Conservation (phyloP, 1,140 invertebrate genomes). For the Drosophila ficusphila region DNA sequence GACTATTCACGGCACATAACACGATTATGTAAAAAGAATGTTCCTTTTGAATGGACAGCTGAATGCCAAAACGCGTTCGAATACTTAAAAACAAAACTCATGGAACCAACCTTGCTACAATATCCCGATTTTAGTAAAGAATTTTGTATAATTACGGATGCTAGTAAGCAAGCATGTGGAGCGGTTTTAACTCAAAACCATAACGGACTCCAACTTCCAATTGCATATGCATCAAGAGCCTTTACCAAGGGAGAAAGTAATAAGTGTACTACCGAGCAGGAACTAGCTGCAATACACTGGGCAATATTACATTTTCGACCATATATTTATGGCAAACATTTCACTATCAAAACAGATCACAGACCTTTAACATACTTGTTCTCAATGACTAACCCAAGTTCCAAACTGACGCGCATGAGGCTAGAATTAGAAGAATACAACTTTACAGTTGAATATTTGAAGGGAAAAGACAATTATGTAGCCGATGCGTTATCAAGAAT, state of each 20-base stretch:
- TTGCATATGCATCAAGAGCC: slow-evolving; percentile 52
- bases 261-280: neutral
- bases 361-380: slow-evolving; percentile 3
- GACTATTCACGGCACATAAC: slow-evolving; percentile 30
- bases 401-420: slow-evolving; percentile 60
- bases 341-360: slow-evolving; percentile 27
- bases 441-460: slow-evolving; percentile 50
- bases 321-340: slow-evolving; percentile 77
- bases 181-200: slow-evolving; percentile 45
- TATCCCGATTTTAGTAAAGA: slow-evolving; percentile 78
- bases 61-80: slow-evolving; percentile 59
- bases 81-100: slow-evolving; percentile 51
- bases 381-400: slow-evolving; percentile 29
- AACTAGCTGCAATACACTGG: slow-evolving; percentile 51
- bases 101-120: slow-evolving; percentile 59
- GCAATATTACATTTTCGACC: slow-evolving; percentile 47
- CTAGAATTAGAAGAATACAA: slow-evolving; percentile 73
- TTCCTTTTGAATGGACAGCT: slow-evolving; percentile 42
- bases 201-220: neutral
- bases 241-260: slow-evolving; percentile 25
- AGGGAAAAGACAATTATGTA: neutral
- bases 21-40: slow-evolving; percentile 53
- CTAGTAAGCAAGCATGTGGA: slow-evolving; percentile 51
- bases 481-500: no score
- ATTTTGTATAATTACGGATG: slow-evolving; percentile 54